Evolutionary conservation across 2,888 invertebrate genomes (phyloP), one percentile per base, ranked within the genome.

Genomic region (Acrobasis suavella): DNA sequence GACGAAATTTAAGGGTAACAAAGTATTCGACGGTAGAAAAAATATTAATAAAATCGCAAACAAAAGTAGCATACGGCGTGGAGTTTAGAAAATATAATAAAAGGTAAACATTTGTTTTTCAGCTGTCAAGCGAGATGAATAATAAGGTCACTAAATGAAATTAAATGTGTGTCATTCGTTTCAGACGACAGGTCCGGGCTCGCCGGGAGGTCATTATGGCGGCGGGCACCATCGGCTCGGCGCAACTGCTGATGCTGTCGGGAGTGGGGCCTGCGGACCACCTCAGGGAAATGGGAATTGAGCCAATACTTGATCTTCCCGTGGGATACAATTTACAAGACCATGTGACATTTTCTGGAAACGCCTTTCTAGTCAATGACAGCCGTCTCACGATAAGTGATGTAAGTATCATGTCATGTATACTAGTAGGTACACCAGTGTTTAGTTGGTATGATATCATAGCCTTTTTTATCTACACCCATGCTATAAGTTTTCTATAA

Each of bases 261-360:
- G 98, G 98, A 12, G 89, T 97, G 38, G 96, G 96, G 0, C 96
- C 96, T 0, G 85, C 80, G 39, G 87, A 93, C 0, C 94, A 96
- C 75, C 85, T 96, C 7, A 74, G 83, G 17, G 85, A 93, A 42
- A 75, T 94, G 9, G 92, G 93, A 3, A 96, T 97, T 60, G 81
- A 92, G 0, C 93, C 95, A 1, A 76, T 96, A 46, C 91, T 94
- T 67, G 93, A 97, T 78, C 90, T 96, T 1, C 95, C 94, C 2
- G 97, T 97, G 0, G 97, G 97, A 9, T 94, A 94, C 74, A 97
- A 97, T 83, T 92, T 97, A 0, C 97, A 96, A 82, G 97, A 97
- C 81, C 97, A 97, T 76, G 92, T 96, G 15, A 95, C 96, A 0
- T 93, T 96, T 69, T 94, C 95, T 2, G 95, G 95, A 2, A 87